phyloP scores from a whole-genome alignment of 1,140 invertebrate genomes.

The Euura saliciscinereae region DNA sequence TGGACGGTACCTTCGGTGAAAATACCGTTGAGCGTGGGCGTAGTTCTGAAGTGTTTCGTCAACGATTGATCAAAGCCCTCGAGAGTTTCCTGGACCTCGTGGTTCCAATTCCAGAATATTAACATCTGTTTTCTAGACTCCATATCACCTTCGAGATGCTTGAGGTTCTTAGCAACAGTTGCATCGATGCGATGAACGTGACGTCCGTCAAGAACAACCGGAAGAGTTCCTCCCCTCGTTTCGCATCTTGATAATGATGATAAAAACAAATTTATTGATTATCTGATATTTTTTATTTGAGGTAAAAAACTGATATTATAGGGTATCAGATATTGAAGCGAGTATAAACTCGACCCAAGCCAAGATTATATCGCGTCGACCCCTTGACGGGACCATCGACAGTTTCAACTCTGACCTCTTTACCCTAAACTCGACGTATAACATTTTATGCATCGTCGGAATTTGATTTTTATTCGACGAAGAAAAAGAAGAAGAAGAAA shows the following conservation, averaged over 20 bases:
- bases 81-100: slow-evolving; percentile 39
- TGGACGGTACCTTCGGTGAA: not conserved
- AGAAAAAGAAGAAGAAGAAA: no score
- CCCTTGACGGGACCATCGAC: no score
- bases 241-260: slow-evolving; percentile 37
- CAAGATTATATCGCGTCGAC: no score
- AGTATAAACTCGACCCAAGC: no score
- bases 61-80: slow-evolving; percentile 42
- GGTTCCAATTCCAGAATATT: slow-evolving; percentile 57
- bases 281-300: no score
- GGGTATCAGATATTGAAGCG: no score
- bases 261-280: no score
- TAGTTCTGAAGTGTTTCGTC: slow-evolving; percentile 35
- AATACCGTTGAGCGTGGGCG: not conserved
- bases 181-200: slow-evolving; percentile 67
- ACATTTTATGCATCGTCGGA: no score
- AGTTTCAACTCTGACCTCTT: no score
- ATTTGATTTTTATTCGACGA: no score
- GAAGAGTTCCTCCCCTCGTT: slow-evolving; percentile 34
- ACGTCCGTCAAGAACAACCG: slow-evolving; percentile 68
- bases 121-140: slow-evolving; percentile 44
- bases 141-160: slow-evolving; percentile 45
- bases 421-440: no score
- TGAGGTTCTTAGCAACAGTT: slow-evolving; percentile 65
- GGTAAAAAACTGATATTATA: no score